Base-by-base conservation (phyloP, 2,113 vertebrate species). In the Sigmodon hispidus region DNA sequence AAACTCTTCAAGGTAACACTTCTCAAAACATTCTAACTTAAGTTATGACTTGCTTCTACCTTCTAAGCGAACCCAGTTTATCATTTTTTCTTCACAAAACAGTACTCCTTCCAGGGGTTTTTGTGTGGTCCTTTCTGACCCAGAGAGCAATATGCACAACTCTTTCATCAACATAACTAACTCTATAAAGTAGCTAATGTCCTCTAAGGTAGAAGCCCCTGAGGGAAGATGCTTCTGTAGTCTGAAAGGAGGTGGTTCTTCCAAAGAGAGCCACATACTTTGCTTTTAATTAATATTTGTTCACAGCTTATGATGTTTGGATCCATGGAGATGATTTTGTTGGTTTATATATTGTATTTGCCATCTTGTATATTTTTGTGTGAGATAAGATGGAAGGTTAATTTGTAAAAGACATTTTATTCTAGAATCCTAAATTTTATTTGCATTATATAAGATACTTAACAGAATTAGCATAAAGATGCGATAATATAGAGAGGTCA, bases 311-410 rank as follows among this genome's bases (percentile, higher is more conserved):
- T 40, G 67, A n/a, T 87, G 36, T 83, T 81, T 86, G n/a, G 7
- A 55, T 67, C n/a, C 29, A 48, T 76, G 45, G 19, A 63, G 40
- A 87, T 63, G 29, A 90, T 55, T 72, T 87, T 90, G 55, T 92
- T 81, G 21, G 34, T 86, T 95, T 80, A 9, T 57, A 50, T 55
- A 69, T 67, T 55, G n/a, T 87, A 83, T 93, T 92, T 91, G 67
- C 31, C 5, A 81, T 45, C 52, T 17, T 45, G 16, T 50, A 81
- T 45, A 65, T 77, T 92, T 85, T n/a, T 65, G 26, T 57, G 21
- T 83, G 26, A 76, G 26, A 84, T 84, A 65, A 84, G 13, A 70
- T 88, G 34, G 57, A 84, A 95, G 87, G 50, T 86, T 84, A 50
- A 84, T 84, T 24, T 73, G 50, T 10, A 84, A 2, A 94, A 79